Percentiles rank a stretch among this genome's conserved stretches.
These are phyloP conservation scores for Altica lythri DNA, from an alignment of 2,888 invertebrate genomes.

Conservation along the genomic window DNA sequence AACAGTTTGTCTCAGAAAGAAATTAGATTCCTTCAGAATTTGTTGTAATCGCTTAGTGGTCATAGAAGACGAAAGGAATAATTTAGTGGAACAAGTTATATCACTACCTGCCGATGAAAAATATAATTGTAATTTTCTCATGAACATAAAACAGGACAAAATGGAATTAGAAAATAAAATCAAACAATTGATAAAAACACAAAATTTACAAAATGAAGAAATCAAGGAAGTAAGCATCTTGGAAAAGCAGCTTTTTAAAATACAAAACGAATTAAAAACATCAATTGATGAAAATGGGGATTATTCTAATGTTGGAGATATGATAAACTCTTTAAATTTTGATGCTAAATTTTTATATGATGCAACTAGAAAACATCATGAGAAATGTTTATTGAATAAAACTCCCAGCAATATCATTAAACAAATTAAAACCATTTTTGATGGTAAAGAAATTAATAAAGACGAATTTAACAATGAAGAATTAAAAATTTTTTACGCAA, in stretches of 20 bases:
- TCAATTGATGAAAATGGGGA: conserved; percentile 10
- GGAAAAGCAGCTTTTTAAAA: conserved; percentile 39
- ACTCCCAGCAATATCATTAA: conserved; percentile 19
- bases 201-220: conserved; percentile 33
- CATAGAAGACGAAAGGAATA: conserved; percentile 50
- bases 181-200: conserved; percentile 40
- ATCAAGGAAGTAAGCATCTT: conserved; percentile 40
- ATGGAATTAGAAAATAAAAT: conserved; percentile 46
- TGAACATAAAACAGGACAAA: conserved; percentile 48
- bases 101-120: conserved; percentile 46
- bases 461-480: conserved; percentile 14
- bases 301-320: conserved; percentile 31
- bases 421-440: conserved; percentile 30
- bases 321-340: conserved; percentile 43
- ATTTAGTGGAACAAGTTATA: conserved; percentile 50
- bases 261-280: conserved; percentile 39
- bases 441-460: conserved; percentile 24
- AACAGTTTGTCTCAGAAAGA: conserved; percentile 40
- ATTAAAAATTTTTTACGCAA: conserved; percentile 11
- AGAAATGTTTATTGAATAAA: conserved; percentile 38
- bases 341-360: conserved; percentile 44
- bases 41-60: conserved; percentile 46
- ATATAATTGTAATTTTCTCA: conserved; percentile 45
- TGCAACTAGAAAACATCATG: conserved; percentile 41
- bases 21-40: conserved; percentile 44